Evolutionary conservation across 2,888 invertebrate species (phyloP), one percentile per base, ranked within the genome.

Genomic region (Sinodicranocentrus sp.): DNA sequence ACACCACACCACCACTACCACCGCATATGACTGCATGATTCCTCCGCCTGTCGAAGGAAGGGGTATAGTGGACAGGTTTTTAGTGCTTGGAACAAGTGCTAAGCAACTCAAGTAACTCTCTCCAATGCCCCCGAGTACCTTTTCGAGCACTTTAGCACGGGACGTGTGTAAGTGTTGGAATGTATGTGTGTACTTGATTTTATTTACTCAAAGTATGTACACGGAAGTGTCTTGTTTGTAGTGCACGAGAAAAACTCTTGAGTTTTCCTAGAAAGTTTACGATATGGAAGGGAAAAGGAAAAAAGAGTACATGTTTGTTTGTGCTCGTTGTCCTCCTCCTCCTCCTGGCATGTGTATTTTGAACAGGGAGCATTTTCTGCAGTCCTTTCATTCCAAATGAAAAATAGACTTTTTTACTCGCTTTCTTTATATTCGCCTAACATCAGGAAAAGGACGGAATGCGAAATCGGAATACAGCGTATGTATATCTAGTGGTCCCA

Each of bases 151-250:
- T 79, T 78, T 78, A 44, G 43, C 71, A 72, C 63, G 43, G 63
- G 48, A 79, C 71, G 79, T 79, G 78, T 61, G 67, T 44, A 78
- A 78, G 78, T 78, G 79, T 72, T 79, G 72, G 79, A 79, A 79
- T 79, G 70, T 59, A 70, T 78, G 61, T 61, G 70, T 70, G 72
- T 68, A 80, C 73, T 80, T 80, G 80, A 80, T 80, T 80, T 80
- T 80, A 80, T 80, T 80, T 73, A 80, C 80, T 80, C 67, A 80
- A 67, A 80, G 73, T 67, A 80, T 72, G 57, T 80, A 72, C 73
- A 67, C 67, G 78, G 78, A 78, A 80, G 80, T 80, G 80, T 73
- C 73, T 80, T 80, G 80, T 80, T 80, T 80, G 72, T 65, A 63
- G 52, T 70, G 78, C 43, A 78, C 61, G 61, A 59, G 59, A 78